A percentile compares a stretch with the other conserved stretches of the same genome.
Evolutionary conservation across 2,888 invertebrate species (phyloP).

Genomic region (Drosophila suboccidentalis): DNA sequence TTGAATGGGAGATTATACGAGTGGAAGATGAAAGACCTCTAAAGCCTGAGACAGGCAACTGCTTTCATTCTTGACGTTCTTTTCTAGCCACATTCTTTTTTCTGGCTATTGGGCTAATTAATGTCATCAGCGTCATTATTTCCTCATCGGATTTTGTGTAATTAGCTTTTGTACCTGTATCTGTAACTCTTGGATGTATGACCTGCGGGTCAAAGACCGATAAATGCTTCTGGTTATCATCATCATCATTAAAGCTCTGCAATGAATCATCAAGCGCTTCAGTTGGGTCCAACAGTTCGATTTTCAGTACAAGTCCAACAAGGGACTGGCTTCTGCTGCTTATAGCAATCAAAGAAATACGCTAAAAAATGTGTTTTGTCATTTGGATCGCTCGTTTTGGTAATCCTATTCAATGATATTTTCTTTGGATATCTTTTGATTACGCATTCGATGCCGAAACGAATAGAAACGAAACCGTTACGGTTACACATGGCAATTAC

Average conservation of each 20-base stretch:
- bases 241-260: slow-evolving; percentile 50
- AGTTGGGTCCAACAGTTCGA: neutral
- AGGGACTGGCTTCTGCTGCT: slow-evolving; percentile 30
- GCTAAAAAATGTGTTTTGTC: slow-evolving; percentile 48
- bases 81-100: slow-evolving; percentile 12
- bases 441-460: slow-evolving; percentile 61
- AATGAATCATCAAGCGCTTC: slow-evolving; percentile 45
- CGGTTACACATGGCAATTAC: slow-evolving; percentile 62
- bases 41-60: slow-evolving; percentile 13
- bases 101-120: slow-evolving; percentile 65
- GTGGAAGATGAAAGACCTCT: slow-evolving; percentile 7
- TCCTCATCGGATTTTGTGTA: slow-evolving; percentile 61
- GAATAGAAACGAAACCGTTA: slow-evolving; percentile 63
- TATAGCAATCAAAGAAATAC: slow-evolving; percentile 37
- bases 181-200: slow-evolving; percentile 6
- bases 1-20: slow-evolving; percentile 15
- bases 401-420: slow-evolving; percentile 78
- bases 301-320: slow-evolving; percentile 15
- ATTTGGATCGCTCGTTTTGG: slow-evolving; percentile 64
- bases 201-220: slow-evolving; percentile 68
- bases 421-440: slow-evolving; percentile 58
- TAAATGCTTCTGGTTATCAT: slow-evolving; percentile 76
- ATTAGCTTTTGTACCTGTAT: slow-evolving; percentile 59
- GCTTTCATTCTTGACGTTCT: slow-evolving; percentile 27
- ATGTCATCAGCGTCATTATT: slow-evolving; percentile 70